Evolutionary conservation across 92 coral and sea anemone species (phyloP), one percentile per base, ranked within the genome.

Genomic region (Epizoanthus scotinus): DNA sequence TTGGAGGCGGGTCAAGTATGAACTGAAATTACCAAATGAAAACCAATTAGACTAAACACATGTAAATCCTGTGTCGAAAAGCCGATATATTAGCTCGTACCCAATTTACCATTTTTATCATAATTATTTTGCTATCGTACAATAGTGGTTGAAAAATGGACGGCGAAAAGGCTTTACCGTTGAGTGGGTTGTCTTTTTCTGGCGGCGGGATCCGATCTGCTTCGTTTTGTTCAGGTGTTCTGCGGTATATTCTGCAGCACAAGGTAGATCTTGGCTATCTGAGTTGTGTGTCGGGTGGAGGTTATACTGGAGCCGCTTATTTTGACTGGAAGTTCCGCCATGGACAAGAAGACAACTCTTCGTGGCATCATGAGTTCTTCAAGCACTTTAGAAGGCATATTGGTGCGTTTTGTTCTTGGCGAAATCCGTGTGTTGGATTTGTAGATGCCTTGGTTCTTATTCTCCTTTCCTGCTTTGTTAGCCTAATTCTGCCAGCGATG

Each of bases 201-300:
- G 94, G 94, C 1, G 94, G 94, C 8, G 94, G 94, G 2, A 84
- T 90, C 12, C 69, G 94, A 63, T 90, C 94, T 47, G 94, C 94
- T 53, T 77, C 94, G 25, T 73, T 87, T 50, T 90, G 87, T 57
- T 80, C 94, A 2, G 94, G 94, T 7, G 94, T 90, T 26, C 66
- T 87, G 53, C 87, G 94, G 24, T 69, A 86, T 66, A 62, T 90
- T 38, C 91, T 90, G 22, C 91, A 90, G 79, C 81, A 85, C 50
- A 34, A 69, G 10, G 87, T 72, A 26, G 34, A 47, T 34, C 36
- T 87, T 54, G 91, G 82, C 42, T 90, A 87, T 70, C 75, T 90
- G 74, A 90, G 94, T 71, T 87, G 91, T 27, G 91, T 90, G 25
- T 87, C 94, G 27, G 94, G 94, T 56, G 94, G 94, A 26, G 94